Base-by-base conservation (phyloP, 1,140 invertebrate genomes). In the Neomicropteryx cornuta region DNA sequence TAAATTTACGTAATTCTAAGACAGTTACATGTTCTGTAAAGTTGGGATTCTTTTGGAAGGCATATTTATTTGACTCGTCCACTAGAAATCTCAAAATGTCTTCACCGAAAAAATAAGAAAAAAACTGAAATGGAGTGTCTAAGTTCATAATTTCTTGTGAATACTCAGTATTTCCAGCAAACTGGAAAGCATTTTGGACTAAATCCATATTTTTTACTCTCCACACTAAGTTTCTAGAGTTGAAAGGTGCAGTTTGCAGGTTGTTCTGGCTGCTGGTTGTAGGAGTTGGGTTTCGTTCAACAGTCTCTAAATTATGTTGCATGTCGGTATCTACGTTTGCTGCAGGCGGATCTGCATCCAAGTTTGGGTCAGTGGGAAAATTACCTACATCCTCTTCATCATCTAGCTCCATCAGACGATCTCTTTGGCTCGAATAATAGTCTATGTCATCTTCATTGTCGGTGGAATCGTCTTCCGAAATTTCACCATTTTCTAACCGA, bases 341-440 rank as follows among this genome's bases (percentile, higher is more conserved):
- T 6, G 30, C 30, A 32, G 5, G 5, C 5, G 30, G 30, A 6
- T 49, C 47, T 47, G 44, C 50, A 49, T 51, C 44, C 43, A 54
- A 52, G 44, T 52, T 36, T 45, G 48, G 48, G 44, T 54, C 48
- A 50, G 50, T 48, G 45, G 47, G 44, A 52, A 50, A 48, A 52
- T 49, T 50, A 46, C 45, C 49, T 55, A 48, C 43, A n/a, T n/a
- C n/a, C 14, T 32, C 33, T 5, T 34, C 33, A 19, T 34, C 33
- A 11, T 34, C 33, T 34, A 34, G 33, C 5, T 34, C 33, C 14
- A 18, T 16, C 18, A 8, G 33, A 20, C 5, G 33, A 5, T 34
- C 33, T 34, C 11, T 19, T 18, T 34, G 11, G 18, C 33, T 34
- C 14, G 33, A 19, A 34, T 34, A 34, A 14, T 34, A 34, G 18